Evolutionary conservation across 2,797 vertebrate genomes (phyloP).

Genomic region (Pelobates cultripes): DNA sequence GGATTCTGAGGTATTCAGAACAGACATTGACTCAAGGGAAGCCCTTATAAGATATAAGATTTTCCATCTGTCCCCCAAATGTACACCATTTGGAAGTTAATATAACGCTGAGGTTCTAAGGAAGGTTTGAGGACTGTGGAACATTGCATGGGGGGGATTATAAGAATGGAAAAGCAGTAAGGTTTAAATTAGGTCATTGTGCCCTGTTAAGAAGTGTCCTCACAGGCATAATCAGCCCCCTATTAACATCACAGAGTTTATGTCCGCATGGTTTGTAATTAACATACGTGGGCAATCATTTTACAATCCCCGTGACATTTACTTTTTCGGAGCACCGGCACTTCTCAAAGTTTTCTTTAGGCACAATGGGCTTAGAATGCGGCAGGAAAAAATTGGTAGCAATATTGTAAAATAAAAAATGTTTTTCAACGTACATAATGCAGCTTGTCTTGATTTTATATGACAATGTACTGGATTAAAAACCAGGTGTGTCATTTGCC

Average conservation of each 20-base stretch:
- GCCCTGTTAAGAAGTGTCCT: neutral
- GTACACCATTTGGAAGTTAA: neutral
- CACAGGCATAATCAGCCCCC: neutral
- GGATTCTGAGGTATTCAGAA: constrained; percentile 36
- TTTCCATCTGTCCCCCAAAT: neutral
- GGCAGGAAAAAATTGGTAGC: too few relatives aligned
- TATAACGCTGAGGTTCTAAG: neutral
- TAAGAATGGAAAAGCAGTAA: neutral
- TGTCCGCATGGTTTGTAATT: neutral
- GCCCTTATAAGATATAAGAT: neutral
- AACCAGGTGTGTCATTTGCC: too few relatives aligned
- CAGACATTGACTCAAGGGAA: constrained; percentile 25
- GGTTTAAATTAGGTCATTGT: neutral
- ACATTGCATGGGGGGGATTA: neutral
- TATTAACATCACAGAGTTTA: neutral
- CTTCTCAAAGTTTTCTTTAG: too few relatives aligned
- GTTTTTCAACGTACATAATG: neutral
- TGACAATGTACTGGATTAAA: too few relatives aligned
- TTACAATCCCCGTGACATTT: neutral
- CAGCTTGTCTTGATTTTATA: too few relatives aligned
- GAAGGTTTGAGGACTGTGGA: neutral
- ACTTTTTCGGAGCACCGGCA: neutral
- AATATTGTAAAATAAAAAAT: too few relatives aligned
- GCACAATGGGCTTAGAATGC: too few relatives aligned
- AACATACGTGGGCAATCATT: neutral